Conservation (phyloP, 2,113 vertebrate genomes). For the Lipotes vexillifer region DNA sequence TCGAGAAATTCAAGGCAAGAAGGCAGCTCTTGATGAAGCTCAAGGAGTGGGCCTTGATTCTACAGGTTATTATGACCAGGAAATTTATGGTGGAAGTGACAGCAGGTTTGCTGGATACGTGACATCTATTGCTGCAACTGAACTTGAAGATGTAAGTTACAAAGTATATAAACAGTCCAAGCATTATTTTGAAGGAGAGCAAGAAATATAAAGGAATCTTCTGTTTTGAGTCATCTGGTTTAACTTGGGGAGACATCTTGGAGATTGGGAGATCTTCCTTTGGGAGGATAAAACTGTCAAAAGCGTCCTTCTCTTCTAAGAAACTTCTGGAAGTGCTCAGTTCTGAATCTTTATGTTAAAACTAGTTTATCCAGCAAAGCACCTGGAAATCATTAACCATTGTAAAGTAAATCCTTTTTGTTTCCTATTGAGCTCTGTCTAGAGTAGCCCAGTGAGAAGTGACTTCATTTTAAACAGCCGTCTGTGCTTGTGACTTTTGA, state of each 20-base stretch:
- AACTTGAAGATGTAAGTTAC: conserved; percentile 95
- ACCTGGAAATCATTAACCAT: background rate
- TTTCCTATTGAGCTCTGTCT: background rate
- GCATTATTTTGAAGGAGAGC: background rate
- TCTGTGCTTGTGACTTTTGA: background rate
- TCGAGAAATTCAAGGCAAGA: conserved; percentile 97
- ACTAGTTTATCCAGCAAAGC: background rate
- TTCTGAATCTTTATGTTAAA: conserved; percentile 18
- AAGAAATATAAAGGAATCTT: conserved; percentile 5
- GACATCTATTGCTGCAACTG: conserved; percentile 97
- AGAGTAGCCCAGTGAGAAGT: background rate
- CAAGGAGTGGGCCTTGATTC: conserved; percentile 97
- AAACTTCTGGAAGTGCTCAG: background rate
- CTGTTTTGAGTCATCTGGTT: background rate
- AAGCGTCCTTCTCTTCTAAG: background rate
- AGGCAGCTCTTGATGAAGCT: conserved; percentile 92
- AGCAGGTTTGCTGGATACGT: conserved; percentile 98
- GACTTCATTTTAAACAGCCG: background rate
- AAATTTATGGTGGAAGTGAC: conserved; percentile 98
- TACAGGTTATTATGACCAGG: conserved; percentile 96
- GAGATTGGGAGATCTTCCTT: background rate
- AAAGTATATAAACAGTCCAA: background rate
- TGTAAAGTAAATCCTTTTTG: background rate
- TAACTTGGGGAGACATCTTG: background rate
- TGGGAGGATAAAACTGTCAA: background rate